These are phyloP conservation scores for Peromyscus polionotus DNA, from an alignment of 2,113 vertebrate species.

Conservation along the genomic window DNA sequence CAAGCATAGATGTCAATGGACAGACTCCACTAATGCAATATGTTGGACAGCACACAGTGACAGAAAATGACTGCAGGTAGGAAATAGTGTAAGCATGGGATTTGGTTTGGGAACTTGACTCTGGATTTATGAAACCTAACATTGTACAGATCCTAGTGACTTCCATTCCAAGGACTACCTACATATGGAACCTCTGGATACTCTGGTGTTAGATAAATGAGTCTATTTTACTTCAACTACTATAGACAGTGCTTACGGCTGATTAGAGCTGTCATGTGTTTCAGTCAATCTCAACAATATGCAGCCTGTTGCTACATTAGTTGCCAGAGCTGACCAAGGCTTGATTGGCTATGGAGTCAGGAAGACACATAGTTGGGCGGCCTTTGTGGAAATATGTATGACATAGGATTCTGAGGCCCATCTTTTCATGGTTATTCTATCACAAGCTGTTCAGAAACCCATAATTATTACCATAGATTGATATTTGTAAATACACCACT, in stretches of 20 bases:
- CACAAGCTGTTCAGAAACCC: not conserved
- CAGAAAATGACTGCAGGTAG: not conserved
- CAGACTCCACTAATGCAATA: not conserved
- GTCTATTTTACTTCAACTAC: not conserved
- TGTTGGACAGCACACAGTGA: too few relatives aligned
- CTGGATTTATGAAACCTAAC: not conserved
- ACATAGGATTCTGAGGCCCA: too few relatives aligned
- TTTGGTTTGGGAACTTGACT: not conserved
- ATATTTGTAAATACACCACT: not conserved
- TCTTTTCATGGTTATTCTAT: too few relatives aligned
- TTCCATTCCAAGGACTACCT: not conserved
- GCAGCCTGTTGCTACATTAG: not conserved
- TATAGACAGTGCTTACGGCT: not conserved
- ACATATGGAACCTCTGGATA: too few relatives aligned
- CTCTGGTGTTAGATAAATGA: not conserved
- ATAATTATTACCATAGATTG: not conserved
- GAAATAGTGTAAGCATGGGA: not conserved
- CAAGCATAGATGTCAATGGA: not conserved
- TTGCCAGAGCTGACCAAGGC: fast-evolving
- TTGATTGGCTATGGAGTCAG: not conserved
- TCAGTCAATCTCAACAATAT: not conserved
- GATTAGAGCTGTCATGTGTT: fast-evolving
- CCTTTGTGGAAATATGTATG: not conserved
- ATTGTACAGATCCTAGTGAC: not conserved
- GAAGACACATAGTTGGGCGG: fast-evolving